Evolutionary conservation across 2,888 invertebrate genomes (phyloP), one percentile per base, ranked within the genome.

Genomic region (Hirtodrosophila trivittata): DNA sequence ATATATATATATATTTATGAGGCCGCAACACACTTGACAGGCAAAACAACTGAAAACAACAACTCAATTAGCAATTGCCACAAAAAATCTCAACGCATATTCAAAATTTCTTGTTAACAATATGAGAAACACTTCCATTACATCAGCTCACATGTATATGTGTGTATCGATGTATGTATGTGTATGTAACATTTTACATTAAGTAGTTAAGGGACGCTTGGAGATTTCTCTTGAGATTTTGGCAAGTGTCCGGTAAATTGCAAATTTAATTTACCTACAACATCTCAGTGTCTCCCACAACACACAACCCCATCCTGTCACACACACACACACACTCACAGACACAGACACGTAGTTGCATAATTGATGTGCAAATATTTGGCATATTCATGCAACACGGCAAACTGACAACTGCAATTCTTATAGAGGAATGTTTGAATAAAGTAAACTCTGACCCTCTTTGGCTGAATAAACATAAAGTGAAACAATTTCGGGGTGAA

Each of bases 61-160:
- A 66, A 82, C 71, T 78, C 73, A 83, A 83, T 80, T 83, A 77
- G 57, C 59, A 63, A 57, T 28, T 28, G 30, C 35, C 45, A 28
- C 57, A 58, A 58, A 45, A 43, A 12, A 63, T 26, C 51, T 62
- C 46, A 43, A 35, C 68, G 25, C 46, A 30, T 49, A 18, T 49
- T 13, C 5, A 26, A 25, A 50, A 12, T 47, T 9, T 8, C 52
- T 10, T 35, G 49, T 43, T 38, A 42, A 9, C 43, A 49, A 63
- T 62, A 41, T 28, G 0, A 37, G 13, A n/a, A 1, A 30, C 8
- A 6, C 6, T 21, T 21, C 18, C 18, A 21, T 21, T 3, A 21
- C 18, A 21, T 2, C 18, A 21, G 18, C 18, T 3, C 5, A 33
- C 7, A 33, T 33, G 33, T 33, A 26, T 14, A 14, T 0, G 8